phyloP scores from a whole-genome alignment of 1,140 invertebrate genomes.

The Hesperophylax magnus region DNA sequence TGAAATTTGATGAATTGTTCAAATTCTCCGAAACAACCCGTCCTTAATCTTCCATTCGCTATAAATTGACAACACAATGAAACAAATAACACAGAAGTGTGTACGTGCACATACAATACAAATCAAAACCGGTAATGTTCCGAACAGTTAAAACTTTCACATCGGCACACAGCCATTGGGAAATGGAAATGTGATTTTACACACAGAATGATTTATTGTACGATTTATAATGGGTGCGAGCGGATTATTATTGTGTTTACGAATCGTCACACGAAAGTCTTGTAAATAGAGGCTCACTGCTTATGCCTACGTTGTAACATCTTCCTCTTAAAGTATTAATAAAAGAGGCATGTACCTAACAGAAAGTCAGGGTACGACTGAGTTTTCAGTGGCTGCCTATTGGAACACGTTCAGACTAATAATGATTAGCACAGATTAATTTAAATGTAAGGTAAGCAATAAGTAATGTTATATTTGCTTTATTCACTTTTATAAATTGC shows the following conservation, averaged over 20 bases:
- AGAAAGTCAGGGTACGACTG: too few species aligned
- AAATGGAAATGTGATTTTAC: background rate
- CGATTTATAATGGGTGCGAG: background rate
- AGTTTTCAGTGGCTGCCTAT: too few species aligned
- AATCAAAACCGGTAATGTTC: conserved; percentile 37
- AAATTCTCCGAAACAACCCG: too few species aligned
- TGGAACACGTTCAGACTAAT: too few species aligned
- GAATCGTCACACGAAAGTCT: conserved; percentile 11
- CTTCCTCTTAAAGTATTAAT: too few species aligned
- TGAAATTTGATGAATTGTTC: too few species aligned
- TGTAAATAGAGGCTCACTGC: background rate
- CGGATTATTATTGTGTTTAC: background rate
- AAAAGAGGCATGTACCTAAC: too few species aligned
- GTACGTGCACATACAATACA: conserved; percentile 7
- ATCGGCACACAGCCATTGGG: background rate
- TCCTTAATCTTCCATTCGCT: background rate
- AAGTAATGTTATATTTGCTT: too few species aligned
- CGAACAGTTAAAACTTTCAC: conserved; percentile 28
- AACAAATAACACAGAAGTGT: background rate
- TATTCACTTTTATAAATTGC: too few species aligned
- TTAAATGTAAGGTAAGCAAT: too few species aligned
- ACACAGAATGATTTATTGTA: background rate
- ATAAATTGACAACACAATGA: background rate
- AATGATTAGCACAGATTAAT: too few species aligned
- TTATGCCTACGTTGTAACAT: background rate